These are phyloP conservation scores for Blastobasis lacticolella DNA, from an alignment of 2,888 invertebrate species.

Conservation along the genomic window DNA sequence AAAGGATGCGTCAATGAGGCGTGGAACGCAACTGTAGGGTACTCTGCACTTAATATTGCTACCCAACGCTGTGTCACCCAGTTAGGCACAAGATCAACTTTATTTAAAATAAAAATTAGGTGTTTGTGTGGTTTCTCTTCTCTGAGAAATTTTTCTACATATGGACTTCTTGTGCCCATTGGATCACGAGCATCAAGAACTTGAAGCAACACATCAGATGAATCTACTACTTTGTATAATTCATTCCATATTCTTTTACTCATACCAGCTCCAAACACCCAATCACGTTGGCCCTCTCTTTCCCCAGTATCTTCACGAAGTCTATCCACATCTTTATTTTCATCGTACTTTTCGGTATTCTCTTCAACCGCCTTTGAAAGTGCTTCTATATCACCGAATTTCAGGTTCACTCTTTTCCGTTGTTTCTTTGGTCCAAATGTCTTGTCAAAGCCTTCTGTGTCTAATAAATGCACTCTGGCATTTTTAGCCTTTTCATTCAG, in stretches of 20 bases:
- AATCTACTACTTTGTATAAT: conserved; percentile 98
- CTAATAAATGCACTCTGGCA: conserved; percentile 93
- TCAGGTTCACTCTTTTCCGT: conserved; percentile 90
- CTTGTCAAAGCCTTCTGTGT: conserved; percentile 94
- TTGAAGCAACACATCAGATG: conserved; percentile 97
- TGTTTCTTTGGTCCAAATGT: conserved; percentile 97
- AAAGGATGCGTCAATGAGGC: conserved; percentile 99
- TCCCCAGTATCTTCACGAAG: conserved; percentile 87
- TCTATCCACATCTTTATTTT: conserved; percentile 87
- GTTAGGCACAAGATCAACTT: conserved; percentile 96
- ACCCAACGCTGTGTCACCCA: conserved; percentile 99
- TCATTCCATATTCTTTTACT: conserved; percentile 99
- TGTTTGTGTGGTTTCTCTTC: conserved; percentile 98
- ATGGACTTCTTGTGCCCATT: conserved; percentile 93
- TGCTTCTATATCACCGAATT: conserved; percentile 84
- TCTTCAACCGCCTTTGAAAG: conserved; percentile 82
- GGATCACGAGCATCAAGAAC: conserved; percentile 98
- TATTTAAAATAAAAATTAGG: conserved; percentile 96
- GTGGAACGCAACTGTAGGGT: conserved; percentile 98
- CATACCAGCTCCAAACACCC: conserved; percentile 96
- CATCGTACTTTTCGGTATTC: conserved; percentile 84
- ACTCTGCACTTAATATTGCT: conserved; percentile 92
- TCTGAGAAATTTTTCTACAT: conserved; percentile 92
- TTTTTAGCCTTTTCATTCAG: conserved; percentile 94
- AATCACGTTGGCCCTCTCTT: conserved; percentile 88